Evolutionary conservation across 2,888 invertebrate species (phyloP).

Genomic region (Aleiodes testaceus): DNA sequence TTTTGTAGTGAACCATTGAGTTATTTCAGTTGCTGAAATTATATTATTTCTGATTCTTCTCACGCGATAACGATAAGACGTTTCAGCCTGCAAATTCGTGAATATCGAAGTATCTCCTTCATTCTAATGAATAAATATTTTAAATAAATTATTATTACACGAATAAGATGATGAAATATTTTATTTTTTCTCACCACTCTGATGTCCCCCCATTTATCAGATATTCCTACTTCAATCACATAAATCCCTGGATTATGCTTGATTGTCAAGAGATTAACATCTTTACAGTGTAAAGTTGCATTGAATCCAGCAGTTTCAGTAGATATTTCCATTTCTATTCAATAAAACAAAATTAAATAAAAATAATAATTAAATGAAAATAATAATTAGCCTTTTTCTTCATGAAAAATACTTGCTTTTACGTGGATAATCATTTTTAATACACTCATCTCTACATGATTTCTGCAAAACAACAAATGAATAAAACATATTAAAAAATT

Average conservation of each 20-base stretch:
- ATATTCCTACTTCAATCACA: constrained; percentile 53
- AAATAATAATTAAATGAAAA: background rate
- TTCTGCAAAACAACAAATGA: constrained; percentile 44
- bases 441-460: constrained; percentile 33
- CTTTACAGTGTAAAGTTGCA: constrained; percentile 58
- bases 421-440: background rate
- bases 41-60: constrained; percentile 57
- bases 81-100: constrained; percentile 57
- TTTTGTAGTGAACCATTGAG: constrained; percentile 59
- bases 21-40: constrained; percentile 56
- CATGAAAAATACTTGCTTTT: constrained; percentile 18
- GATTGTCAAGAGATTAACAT: constrained; percentile 54
- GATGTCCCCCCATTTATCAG: constrained; percentile 44
- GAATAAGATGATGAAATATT: background rate
- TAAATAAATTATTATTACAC: background rate
- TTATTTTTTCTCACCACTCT: constrained; percentile 52
- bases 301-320: constrained; percentile 51
- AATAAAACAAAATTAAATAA: background rate
- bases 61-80: constrained; percentile 62
- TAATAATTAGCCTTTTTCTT: background rate
- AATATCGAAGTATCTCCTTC: constrained; percentile 55
- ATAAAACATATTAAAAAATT: background rate
- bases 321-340: constrained; percentile 6
- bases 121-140: constrained; percentile 54
- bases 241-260: constrained; percentile 60